These are phyloP conservation scores for Drosophila micromelanica DNA, from an alignment of 1,140 invertebrate species.

Conservation along the genomic window DNA sequence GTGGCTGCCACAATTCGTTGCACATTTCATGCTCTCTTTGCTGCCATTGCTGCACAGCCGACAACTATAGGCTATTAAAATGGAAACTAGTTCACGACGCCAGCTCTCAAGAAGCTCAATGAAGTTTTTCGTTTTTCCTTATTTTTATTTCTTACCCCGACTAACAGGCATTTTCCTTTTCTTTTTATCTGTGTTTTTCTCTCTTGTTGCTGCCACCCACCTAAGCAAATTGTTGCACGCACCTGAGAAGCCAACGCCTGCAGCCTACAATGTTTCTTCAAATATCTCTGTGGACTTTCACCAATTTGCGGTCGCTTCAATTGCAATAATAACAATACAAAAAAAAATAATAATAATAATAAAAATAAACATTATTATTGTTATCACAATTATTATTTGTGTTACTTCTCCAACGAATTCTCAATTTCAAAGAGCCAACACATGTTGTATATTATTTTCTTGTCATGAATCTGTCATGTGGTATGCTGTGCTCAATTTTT, in stretches of 20 bases:
- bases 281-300: conserved; percentile 66
- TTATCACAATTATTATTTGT: conserved; percentile 21
- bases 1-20: conserved; percentile 79
- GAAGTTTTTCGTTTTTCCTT: conserved; percentile 63
- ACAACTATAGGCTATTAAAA: conserved; percentile 64
- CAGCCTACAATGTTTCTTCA: conserved; percentile 21
- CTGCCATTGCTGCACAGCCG: conserved; percentile 24
- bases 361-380: conserved; percentile 7
- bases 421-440: conserved; percentile 16
- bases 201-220: conserved; percentile 16
- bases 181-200: conserved; percentile 9
- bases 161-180: conserved; percentile 22
- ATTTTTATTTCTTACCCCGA: conserved; percentile 40
- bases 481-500: no score
- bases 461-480: conserved; percentile 2
- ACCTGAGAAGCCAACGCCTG: conserved; percentile 40
- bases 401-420: conserved; percentile 14
- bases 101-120: conserved; percentile 71
- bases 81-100: conserved; percentile 73
- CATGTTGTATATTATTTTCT: conserved; percentile 25
- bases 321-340: conserved; percentile 51
- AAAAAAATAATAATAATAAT: no score
- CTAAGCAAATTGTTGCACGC: conserved; percentile 68
- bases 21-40: conserved; percentile 82
- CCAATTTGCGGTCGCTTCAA: conserved; percentile 65